These are phyloP conservation scores for Euphonia xanthogaster DNA, from an alignment of 2,797 vertebrate genomes.

Conservation along the genomic window DNA sequence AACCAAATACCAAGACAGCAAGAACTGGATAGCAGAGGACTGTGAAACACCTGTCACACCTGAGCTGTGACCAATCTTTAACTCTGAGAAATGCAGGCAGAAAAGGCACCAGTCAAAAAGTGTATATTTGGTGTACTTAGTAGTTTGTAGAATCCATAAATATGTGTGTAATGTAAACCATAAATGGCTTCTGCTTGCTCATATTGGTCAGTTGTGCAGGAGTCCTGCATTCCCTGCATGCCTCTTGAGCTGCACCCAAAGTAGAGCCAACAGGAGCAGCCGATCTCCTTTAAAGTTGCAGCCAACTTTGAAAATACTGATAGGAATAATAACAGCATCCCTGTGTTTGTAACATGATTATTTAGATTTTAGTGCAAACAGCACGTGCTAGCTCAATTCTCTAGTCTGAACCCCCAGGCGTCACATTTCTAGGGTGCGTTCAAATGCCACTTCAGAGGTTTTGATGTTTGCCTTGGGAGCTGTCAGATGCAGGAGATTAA, in stretches of 20 bases:
- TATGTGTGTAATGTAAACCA: background rate
- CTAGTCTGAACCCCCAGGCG: background rate
- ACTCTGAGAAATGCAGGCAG: background rate
- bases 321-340: background rate
- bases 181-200: background rate
- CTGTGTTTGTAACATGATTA: accelerated
- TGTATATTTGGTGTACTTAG: too few species aligned
- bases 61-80: background rate
- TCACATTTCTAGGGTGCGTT: accelerated
- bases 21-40: background rate
- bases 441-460: background rate
- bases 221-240: background rate
- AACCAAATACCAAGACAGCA: accelerated
- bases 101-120: background rate
- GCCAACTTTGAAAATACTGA: background rate
- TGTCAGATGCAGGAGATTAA: background rate
- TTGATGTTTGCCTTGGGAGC: accelerated
- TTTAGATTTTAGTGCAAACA: background rate
- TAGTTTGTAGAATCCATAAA: background rate
- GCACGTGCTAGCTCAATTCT: background rate
- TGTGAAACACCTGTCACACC: background rate
- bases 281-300: background rate
- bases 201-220: too few species aligned
- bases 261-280: background rate
- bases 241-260: background rate